phyloP scores from a whole-genome alignment of 2,888 invertebrate species.

The Agonum fuliginosum region DNA sequence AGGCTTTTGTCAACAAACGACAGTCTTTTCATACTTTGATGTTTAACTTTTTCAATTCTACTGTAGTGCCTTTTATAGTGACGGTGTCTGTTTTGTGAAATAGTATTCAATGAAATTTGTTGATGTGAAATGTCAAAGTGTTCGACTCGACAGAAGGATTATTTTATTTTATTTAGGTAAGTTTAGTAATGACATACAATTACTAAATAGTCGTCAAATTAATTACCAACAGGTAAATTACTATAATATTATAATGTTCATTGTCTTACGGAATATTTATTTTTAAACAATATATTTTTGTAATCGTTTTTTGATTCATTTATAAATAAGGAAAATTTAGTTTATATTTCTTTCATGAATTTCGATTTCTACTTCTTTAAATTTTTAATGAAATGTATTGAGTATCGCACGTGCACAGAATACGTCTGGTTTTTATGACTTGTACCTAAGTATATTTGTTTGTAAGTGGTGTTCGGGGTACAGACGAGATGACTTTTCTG shows the following conservation, averaged over 20 bases:
- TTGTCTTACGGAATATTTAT: neutral
- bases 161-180: conserved; percentile 52
- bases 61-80: conserved; percentile 32
- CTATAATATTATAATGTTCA: neutral
- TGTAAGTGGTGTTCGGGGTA: conserved; percentile 28
- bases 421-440: conserved; percentile 23
- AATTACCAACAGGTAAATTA: conserved; percentile 1
- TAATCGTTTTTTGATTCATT: conserved; percentile 3
- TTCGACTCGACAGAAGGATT: conserved; percentile 49
- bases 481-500: conserved; percentile 45
- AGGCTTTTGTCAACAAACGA: conserved; percentile 59
- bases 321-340: conserved; percentile 1
- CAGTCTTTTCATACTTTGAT: conserved; percentile 49
- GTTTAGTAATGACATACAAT: conserved; percentile 30
- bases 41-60: conserved; percentile 50
- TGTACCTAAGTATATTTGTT: conserved; percentile 36
- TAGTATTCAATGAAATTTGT: conserved; percentile 42
- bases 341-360: neutral
- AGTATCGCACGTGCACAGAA: conserved; percentile 5
- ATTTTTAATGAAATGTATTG: neutral
- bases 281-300: conserved; percentile 14
- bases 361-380: too few relatives aligned
- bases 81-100: conserved; percentile 31
- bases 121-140: conserved; percentile 57
- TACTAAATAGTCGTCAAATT: conserved; percentile 9